Evolutionary conservation across 2,888 invertebrate genomes (phyloP).

Genomic region (Idaea straminata): DNA sequence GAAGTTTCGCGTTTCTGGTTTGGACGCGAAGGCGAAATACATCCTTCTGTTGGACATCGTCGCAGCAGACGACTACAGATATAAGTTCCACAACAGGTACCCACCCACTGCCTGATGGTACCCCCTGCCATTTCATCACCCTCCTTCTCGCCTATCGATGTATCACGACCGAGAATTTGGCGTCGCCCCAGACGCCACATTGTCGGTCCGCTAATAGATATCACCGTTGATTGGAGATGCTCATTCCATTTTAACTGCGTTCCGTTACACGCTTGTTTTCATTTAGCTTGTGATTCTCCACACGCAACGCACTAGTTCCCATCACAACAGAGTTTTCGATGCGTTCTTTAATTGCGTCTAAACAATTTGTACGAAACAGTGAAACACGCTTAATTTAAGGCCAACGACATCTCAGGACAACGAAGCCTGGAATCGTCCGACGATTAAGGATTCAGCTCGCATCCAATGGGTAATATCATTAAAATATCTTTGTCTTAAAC

Average conservation of each 20-base stretch:
- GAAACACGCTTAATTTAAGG: slow-evolving; percentile 73
- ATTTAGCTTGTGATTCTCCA: slow-evolving; percentile 75
- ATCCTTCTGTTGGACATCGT: slow-evolving; percentile 99
- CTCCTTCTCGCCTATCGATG: slow-evolving; percentile 39
- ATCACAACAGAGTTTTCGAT: slow-evolving; percentile 56
- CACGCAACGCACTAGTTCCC: slow-evolving; percentile 74
- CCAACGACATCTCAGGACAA: slow-evolving; percentile 70
- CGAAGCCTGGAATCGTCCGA: slow-evolving; percentile 55
- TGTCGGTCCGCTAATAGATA: slow-evolving; percentile 43
- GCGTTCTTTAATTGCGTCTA: slow-evolving; percentile 68
- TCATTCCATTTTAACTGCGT: slow-evolving; percentile 49
- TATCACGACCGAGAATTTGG: slow-evolving; percentile 37
- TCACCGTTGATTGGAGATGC: slow-evolving; percentile 68
- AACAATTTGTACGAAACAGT: slow-evolving; percentile 72
- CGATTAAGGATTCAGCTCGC: slow-evolving; percentile 77
- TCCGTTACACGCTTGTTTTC: slow-evolving; percentile 66
- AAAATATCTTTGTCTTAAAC: slow-evolving; percentile 78
- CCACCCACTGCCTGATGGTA: slow-evolving; percentile 53
- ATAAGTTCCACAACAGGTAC: slow-evolving; percentile 97
- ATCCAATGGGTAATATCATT: slow-evolving; percentile 76
- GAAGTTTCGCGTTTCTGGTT: slow-evolving; percentile 98
- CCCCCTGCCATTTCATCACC: slow-evolving; percentile 11
- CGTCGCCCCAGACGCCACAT: slow-evolving; percentile 22
- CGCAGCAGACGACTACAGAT: slow-evolving; percentile 98
- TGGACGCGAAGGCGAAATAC: slow-evolving; percentile 99